Base-by-base conservation (phyloP, 2,888 invertebrate genomes). In the Phoronis australis region DNA sequence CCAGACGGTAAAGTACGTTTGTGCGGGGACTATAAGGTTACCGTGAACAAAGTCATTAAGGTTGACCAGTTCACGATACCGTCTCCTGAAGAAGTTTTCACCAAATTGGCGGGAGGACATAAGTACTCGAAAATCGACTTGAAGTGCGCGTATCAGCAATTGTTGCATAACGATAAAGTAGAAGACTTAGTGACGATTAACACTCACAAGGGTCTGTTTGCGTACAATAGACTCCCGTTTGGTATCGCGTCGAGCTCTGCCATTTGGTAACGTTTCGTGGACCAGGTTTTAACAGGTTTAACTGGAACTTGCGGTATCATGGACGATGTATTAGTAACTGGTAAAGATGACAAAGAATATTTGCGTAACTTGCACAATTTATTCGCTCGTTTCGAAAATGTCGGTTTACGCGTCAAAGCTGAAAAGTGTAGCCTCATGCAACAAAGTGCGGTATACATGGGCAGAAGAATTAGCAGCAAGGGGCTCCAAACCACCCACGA, bases 251-350 rank as follows among this genome's bases (percentile, higher is more conserved):
- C 59, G 26, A 69, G 66, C 2, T 68, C 70, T 0, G 64, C 65
- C 3, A 67, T 69, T 47, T 73, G 75, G 48, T 69, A 76, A 59
- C 60, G 61, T 48, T 47, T 65, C 1, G 72, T 75, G 64, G 55
- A 76, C 52, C 51, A 62, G 31, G 50, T 72, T 26, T 51, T 77
- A 20, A 25, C 47, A n/a, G 59, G 51, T 21, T 37, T 54, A 15
- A 42, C 42, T 4, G 50, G 44, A 21, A 48, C 52, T 5, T 42
- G 43, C 18, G 37, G 37, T 22, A 52, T 56, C 43, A 42, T 61
- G 26, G 59, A 61, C 40, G 55, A 60, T 41, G 52, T 61, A 4
- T 40, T 60, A 3, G 46, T 56, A 1, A 26, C 43, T 9, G 48
- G 47, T n/a, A 22, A 31, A 3, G 25, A 47, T 22, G 37, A n/a